Base-by-base conservation (phyloP, 2,797 vertebrate species). In the Acipenser ruthenus region DNA sequence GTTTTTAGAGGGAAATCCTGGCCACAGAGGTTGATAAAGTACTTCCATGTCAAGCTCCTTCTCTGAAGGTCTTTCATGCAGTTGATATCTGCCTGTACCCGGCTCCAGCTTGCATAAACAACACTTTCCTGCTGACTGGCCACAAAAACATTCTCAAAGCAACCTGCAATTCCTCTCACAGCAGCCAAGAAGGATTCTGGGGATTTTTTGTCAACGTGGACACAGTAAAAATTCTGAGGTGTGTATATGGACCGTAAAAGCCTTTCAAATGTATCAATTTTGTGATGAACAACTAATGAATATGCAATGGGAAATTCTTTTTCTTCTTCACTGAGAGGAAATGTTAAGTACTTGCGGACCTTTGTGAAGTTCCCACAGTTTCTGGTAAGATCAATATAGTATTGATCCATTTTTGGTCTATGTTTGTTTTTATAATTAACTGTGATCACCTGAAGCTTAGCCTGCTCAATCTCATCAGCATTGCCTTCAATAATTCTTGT, bases 1-100 rank as follows among this genome's bases (percentile, higher is more conserved):
- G 94, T 95, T 86, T 94, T 95, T 68, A 94, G 82, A 12, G 93
- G 93, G 66, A 96, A 95, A 78, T 96, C 94, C 85, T 92, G 88
- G 3, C 93, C 93, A 67, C 94, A 96, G 0, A 94, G 87, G 69
- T 96, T 96, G 65, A 96, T 89, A 69, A 96, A 80, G 73, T 96
- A 96, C 67, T 89, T 94, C 94, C 93, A 96, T 49, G 66, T 73
- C 10, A 76, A 69, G 69, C 70, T 89, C 68, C 62, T 69, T 7
- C 74, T 69, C 53, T 88, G 80, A 4, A 97, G 91, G 68, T 97
- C 94, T 68, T 82, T 87, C 92, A 97, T 95, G 72, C 94, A 97
- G 81, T 97, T 95, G 70, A 97, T 80, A 63, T 96, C 95, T 1
- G 95, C 94, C 79, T 96, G 92, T 4, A 97, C 91, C 0, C 94